Conservation (phyloP, 2,888 invertebrate species). For the Pristionchus fissidentatus region DNA sequence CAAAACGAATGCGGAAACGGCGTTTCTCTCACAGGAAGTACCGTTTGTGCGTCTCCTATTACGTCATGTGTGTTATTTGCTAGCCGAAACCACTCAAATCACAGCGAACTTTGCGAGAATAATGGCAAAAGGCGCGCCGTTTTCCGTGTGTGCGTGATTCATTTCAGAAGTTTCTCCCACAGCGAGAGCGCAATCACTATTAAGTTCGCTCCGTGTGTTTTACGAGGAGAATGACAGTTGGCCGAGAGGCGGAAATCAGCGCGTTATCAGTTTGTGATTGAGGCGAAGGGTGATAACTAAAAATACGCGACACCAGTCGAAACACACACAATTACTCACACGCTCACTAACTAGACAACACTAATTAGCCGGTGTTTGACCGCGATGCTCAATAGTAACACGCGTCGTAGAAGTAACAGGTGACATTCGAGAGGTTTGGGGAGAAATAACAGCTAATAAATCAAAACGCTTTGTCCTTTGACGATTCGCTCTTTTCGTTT, state of each 20-base stretch:
- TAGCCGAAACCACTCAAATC: not conserved
- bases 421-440: too few relatives aligned
- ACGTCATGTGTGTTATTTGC: too few relatives aligned
- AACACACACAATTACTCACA: too few relatives aligned
- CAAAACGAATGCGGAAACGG: too few relatives aligned
- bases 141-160: not conserved
- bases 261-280: constrained; percentile 4
- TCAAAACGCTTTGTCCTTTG: too few relatives aligned
- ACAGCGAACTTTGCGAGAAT: not conserved
- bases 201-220: not conserved
- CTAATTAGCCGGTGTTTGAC: not conserved
- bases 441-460: too few relatives aligned
- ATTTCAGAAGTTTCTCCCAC: too few relatives aligned
- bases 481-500: too few relatives aligned
- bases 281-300: not conserved
- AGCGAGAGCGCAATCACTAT: too few relatives aligned
- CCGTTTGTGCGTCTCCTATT: too few relatives aligned
- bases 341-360: not conserved
- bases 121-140: not conserved
- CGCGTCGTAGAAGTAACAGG: not conserved
- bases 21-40: too few relatives aligned
- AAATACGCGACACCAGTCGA: not conserved
- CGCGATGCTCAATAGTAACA: not conserved
- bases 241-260: not conserved
- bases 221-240: not conserved